phyloP scores from a whole-genome alignment of 2,797 vertebrate species.

The Pangasius sanitwongsei region DNA sequence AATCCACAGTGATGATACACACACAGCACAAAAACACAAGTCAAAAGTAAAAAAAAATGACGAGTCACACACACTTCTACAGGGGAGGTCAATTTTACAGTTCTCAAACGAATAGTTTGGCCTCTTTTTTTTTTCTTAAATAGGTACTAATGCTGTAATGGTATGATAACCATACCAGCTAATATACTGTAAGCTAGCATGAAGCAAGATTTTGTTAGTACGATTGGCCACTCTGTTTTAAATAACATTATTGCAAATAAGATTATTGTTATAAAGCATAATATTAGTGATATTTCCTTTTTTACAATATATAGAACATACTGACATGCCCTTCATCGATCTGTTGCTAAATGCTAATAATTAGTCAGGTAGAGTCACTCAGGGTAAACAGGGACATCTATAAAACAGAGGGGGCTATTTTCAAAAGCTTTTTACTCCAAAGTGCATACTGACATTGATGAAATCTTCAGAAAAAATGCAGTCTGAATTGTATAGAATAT shows the following conservation, averaged over 20 bases:
- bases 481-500: slow-evolving; percentile 3
- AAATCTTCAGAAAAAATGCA: slow-evolving; percentile 33
- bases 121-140: not conserved
- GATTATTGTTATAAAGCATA: not conserved
- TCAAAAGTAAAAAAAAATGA: not conserved
- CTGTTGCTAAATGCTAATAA: slow-evolving; percentile 60
- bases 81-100: not conserved
- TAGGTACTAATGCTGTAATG: not conserved
- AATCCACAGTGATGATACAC: not conserved
- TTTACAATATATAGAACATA: not conserved
- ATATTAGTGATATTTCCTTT: not conserved
- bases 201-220: not conserved
- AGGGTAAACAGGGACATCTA: not conserved
- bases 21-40: not conserved
- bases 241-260: not conserved
- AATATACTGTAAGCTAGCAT: not conserved
- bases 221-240: not conserved
- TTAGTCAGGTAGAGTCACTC: not conserved
- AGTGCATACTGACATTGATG: slow-evolving; percentile 68
- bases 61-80: not conserved
- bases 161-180: not conserved
- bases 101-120: not conserved
- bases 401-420: slow-evolving; percentile 76
- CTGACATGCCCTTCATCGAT: not conserved
- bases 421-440: slow-evolving; percentile 83